A percentile compares a stretch with the other conserved stretches of the same genome.
These are phyloP conservation scores for Australoheros facetus DNA, from an alignment of 2,797 vertebrate genomes.

Conservation along the genomic window DNA sequence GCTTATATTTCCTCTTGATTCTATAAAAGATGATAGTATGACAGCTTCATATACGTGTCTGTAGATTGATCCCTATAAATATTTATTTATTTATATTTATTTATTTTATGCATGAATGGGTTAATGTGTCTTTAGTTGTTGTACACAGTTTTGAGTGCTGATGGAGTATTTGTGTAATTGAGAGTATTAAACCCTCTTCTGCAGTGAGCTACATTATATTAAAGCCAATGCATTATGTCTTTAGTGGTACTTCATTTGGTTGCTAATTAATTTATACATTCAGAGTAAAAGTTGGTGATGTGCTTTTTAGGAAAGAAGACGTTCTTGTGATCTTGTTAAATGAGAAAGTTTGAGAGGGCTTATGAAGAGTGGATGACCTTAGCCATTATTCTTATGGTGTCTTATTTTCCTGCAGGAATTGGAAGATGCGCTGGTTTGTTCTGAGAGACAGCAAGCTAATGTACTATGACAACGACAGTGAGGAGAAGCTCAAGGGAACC, in stretches of 20 bases:
- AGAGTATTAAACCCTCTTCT: slow-evolving; percentile 27
- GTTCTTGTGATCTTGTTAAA: background rate
- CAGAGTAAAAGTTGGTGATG: background rate
- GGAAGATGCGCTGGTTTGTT: slow-evolving; percentile 96
- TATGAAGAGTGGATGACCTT: background rate
- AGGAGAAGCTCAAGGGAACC: slow-evolving; percentile 93
- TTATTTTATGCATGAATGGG: background rate
- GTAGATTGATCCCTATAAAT: background rate
- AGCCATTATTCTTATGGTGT: slow-evolving; percentile 30
- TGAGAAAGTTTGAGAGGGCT: background rate
- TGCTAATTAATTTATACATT: background rate
- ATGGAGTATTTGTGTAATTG: slow-evolving; percentile 16
- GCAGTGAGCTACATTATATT: slow-evolving; percentile 2
- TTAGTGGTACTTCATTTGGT: background rate
- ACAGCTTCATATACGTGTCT: background rate
- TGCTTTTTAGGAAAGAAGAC: background rate
- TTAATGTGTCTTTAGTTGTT: background rate
- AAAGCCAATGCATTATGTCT: background rate
- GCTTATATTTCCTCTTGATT: background rate
- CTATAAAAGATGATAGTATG: background rate
- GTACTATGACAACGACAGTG: slow-evolving; percentile 94
- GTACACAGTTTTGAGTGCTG: background rate
- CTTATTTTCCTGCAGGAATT: slow-evolving; percentile 80
- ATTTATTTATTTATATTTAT: background rate
- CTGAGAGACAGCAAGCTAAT: slow-evolving; percentile 90